phyloP scores from a whole-genome alignment of 2,113 vertebrate species.

The Aegotheles bennettii region DNA sequence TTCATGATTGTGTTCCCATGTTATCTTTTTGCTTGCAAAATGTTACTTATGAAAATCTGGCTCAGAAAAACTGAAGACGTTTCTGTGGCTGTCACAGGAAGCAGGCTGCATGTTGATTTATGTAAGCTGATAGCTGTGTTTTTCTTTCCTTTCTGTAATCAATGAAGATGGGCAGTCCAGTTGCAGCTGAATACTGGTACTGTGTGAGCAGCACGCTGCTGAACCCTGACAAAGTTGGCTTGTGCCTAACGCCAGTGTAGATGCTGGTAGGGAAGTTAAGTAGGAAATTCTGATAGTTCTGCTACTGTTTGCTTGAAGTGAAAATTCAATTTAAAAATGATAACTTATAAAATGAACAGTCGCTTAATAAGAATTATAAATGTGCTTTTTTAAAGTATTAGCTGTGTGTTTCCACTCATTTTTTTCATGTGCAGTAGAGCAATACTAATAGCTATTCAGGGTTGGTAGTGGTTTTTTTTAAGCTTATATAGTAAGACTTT shows the following conservation, averaged over 20 bases:
- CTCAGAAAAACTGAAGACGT: neutral
- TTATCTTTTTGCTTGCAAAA: conserved; percentile 17
- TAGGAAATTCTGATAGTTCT: neutral
- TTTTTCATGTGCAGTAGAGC: neutral
- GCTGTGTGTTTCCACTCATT: neutral
- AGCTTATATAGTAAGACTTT: neutral
- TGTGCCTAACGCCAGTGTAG: neutral
- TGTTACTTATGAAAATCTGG: neutral
- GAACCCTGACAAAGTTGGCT: neutral
- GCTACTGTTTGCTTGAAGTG: neutral
- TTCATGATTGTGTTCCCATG: neutral
- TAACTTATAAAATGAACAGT: neutral
- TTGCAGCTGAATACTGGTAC: neutral
- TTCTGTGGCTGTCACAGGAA: neutral
- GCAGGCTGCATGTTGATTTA: neutral
- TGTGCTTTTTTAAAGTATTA: neutral
- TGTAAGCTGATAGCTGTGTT: neutral
- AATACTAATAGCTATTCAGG: neutral
- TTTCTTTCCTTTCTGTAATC: conserved; percentile 24
- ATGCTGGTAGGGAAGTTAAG: neutral
- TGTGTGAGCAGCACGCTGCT: neutral
- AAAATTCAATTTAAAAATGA: neutral
- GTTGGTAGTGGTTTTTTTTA: neutral
- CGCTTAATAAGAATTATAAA: neutral
- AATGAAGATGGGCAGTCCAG: neutral